A percentile compares a stretch with the other conserved stretches of the same genome.
Evolutionary conservation across 2,113 vertebrate species (phyloP).

Genomic region (Callorhinus ursinus): DNA sequence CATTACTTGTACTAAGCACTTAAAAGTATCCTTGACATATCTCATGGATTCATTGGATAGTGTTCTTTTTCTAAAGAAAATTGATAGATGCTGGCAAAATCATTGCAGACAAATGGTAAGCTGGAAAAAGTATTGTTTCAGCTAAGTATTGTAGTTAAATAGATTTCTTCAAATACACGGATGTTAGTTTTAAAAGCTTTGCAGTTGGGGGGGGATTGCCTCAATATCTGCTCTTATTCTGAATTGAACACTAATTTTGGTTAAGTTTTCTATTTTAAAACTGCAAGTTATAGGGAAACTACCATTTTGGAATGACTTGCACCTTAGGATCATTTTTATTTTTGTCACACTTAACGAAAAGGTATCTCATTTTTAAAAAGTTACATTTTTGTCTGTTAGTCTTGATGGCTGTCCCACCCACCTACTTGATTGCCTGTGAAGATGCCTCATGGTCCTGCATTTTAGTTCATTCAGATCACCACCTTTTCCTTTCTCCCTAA

Average conservation of each 20-base stretch:
- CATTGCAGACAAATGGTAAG: constrained; percentile 99
- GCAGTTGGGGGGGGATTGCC: neutral
- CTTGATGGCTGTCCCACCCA: neutral
- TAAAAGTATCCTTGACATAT: constrained; percentile 88
- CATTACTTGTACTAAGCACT: constrained; percentile 42
- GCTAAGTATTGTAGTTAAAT: constrained; percentile 35
- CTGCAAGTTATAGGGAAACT: neutral
- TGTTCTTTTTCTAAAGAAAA: constrained; percentile 99
- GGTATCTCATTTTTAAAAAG: neutral
- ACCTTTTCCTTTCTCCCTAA: neutral
- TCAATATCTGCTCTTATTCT: constrained; percentile 30
- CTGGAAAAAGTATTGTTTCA: constrained; percentile 36
- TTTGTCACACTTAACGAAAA: constrained; percentile 19
- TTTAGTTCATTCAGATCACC: constrained; percentile 38
- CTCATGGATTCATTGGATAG: constrained; percentile 97
- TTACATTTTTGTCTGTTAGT: constrained; percentile 14
- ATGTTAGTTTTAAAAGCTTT: constrained; percentile 60
- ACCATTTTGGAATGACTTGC: constrained; percentile 54
- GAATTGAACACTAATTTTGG: constrained; percentile 27
- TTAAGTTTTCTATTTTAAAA: constrained; percentile 57
- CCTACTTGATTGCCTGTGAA: constrained; percentile 48
- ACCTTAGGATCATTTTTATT: constrained; percentile 33
- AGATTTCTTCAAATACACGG: neutral
- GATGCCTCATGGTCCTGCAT: neutral
- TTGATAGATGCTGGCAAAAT: constrained; percentile 99